Evolutionary conservation across 2,797 vertebrate genomes (phyloP), one percentile per base, ranked within the genome.

Genomic region (Gallinago solitaria): DNA sequence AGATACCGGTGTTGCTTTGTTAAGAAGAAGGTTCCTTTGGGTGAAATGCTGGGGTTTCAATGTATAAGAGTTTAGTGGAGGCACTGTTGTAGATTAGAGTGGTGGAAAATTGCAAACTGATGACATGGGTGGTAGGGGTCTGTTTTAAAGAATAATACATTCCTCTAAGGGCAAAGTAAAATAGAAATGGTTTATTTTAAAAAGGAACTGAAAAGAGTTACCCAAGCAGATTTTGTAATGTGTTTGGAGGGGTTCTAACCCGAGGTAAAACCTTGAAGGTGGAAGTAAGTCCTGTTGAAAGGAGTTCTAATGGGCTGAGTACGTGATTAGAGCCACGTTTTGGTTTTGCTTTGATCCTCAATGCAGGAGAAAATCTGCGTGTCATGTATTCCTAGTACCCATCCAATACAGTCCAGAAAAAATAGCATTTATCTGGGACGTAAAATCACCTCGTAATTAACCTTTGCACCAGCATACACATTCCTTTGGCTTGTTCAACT

Each of bases 361-460:
- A 0, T 45, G 35, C 30, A 69, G 57, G 21, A 87, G 71, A 78
- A 92, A 95, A 92, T 84, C 48, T n/a, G 11, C 27, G n/a, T 63
- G 54, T 64, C 30, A 12, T 53, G 9, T 82, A 61, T 64, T 79
- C 28, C 47, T 86, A 18, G 7, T 91, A 50, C 10, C 16, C 24
- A 57, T 48, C 23, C 23, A 70, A 7, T 73, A 33, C 9, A 68
- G 53, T 61, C 25, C 39, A 71, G 63, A 91, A 68, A 10, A 79
- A 76, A 74, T 20, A 88, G 2, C 3, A 35, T 82, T 93, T 67
- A 53, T 86, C 28, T 77, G 39, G 43, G 57, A 89, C 65, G 23
- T 70, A 86, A 84, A 82, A 89, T 84, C 24, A 28, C 33, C 24
- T 70, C 63, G 74, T 85, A 74, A 84, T 87, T 93, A 91, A 94